A percentile compares a stretch with the other conserved stretches of the same genome.
phyloP scores from a whole-genome alignment of 2,797 vertebrate species.

The Eospalax fontanierii region DNA sequence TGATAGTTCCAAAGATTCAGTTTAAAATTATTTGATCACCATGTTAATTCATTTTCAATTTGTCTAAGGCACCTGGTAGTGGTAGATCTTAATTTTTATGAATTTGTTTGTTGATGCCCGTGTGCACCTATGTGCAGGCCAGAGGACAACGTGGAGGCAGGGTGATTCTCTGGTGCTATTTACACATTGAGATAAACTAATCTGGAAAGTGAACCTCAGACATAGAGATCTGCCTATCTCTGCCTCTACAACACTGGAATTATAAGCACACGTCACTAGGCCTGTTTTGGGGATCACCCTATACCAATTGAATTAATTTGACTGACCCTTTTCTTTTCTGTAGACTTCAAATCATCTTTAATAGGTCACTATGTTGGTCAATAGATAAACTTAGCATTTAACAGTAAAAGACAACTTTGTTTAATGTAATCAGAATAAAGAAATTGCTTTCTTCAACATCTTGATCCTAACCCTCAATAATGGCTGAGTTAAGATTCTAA shows the following conservation, averaged over 20 bases:
- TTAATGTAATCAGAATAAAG: slow-evolving; percentile 3
- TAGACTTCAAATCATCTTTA: neutral
- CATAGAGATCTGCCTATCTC: neutral
- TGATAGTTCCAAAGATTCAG: neutral
- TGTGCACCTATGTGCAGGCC: neutral
- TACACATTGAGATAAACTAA: no score
- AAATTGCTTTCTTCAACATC: slow-evolving; percentile 5
- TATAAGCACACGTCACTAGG: neutral
- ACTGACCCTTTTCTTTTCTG: neutral
- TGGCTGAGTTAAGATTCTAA: neutral
- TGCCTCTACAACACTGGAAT: neutral
- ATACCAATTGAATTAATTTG: neutral
- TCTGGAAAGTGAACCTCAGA: neutral
- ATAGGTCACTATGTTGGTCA: neutral
- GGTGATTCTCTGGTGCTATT: neutral
- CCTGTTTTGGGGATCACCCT: neutral
- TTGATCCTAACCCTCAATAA: neutral
- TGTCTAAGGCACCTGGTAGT: neutral
- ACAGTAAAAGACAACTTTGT: neutral
- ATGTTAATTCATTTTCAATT: slow-evolving; percentile 11
- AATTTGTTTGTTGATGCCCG: no score
- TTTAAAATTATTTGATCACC: neutral
- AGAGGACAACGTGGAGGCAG: neutral
- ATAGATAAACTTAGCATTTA: neutral
- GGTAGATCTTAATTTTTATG: slow-evolving; percentile 27